Evolutionary conservation across 2,113 vertebrate genomes (phyloP), one percentile per base, ranked within the genome.

Genomic region (Cygnus buccinator): DNA sequence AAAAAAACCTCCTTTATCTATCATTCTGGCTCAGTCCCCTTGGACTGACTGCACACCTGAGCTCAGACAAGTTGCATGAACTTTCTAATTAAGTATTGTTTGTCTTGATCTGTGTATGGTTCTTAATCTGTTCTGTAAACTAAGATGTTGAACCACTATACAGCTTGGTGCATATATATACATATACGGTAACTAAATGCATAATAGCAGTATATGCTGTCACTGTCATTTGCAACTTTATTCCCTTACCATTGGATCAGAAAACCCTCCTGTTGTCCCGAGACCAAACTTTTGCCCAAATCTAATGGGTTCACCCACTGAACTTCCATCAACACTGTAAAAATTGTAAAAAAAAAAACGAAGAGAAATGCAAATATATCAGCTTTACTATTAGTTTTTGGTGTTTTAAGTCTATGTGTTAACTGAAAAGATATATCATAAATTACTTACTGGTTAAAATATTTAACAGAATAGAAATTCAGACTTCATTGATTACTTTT

Each of bases 201-300:
- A 71, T 6, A 28, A 5, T 59, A n/a, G 37, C n/a, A 66, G 21
- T 37, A n/a, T 9, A 86, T 21, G 29, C 37, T 66, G 9, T 29
- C 21, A 31, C 6, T 90, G 44, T 20, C 20, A 70, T 82, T 44
- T 81, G 33, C 21, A 83, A 11, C 11, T 87, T 62, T n/a, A 37
- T 31, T 54, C 18, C 80, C 97, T 98, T 97, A 99, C 98, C 97
- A 94, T 90, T 93, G 73, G 97, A 80, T 97, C 97, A 20, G 97
- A 95, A 79, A 96, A 96, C 3, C 98, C 98, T 90, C 97, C 97
- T 22, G 92, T 94, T 66, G 98, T 97, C 58, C 97, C 98, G 13
- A 99, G 97, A 70, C 93, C 73, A 75, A 99, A 99, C 70, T 91
- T 97, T 76, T 99, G 98, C 31, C 98, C 98, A 0, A 97, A 99